Conservation (phyloP, 2,797 vertebrate genomes). For the Pseudochirops corinnae region DNA sequence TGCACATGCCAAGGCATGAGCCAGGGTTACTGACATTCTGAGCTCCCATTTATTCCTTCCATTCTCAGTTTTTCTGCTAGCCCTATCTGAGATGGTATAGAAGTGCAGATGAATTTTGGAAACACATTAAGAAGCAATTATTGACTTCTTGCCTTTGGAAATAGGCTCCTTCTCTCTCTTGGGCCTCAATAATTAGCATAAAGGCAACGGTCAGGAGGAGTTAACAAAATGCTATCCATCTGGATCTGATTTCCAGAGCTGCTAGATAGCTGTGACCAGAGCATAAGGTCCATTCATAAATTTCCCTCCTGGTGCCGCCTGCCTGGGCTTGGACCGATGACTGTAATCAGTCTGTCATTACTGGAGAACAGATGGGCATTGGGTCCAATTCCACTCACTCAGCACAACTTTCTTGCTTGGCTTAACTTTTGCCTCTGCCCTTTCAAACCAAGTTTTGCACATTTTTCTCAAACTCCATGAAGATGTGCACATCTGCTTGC, state of each 20-base stretch:
- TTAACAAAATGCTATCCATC: slow-evolving; percentile 80
- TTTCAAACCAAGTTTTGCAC: slow-evolving; percentile 50
- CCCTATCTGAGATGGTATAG: slow-evolving; percentile 73
- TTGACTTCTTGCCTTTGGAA: slow-evolving; percentile 81
- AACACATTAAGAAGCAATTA: slow-evolving; percentile 87
- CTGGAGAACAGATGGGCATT: slow-evolving; percentile 68
- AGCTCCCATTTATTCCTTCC: slow-evolving; percentile 79
- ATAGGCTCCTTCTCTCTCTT: slow-evolving; percentile 78
- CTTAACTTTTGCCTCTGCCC: slow-evolving; percentile 62
- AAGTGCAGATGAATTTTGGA: slow-evolving; percentile 83
- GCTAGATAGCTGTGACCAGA: slow-evolving; percentile 75
- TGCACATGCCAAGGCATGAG: slow-evolving; percentile 50
- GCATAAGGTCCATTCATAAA: slow-evolving; percentile 65
- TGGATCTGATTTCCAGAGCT: slow-evolving; percentile 80
- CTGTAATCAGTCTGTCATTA: slow-evolving; percentile 39
- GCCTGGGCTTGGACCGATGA: slow-evolving; percentile 39
- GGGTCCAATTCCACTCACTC: slow-evolving; percentile 63
- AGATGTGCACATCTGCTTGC: slow-evolving; percentile 21
- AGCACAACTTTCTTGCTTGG: slow-evolving; percentile 56
- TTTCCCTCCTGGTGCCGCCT: background rate
- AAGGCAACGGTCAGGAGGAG: slow-evolving; percentile 82
- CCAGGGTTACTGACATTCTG: slow-evolving; percentile 77
- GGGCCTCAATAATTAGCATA: slow-evolving; percentile 82
- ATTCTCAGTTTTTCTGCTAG: slow-evolving; percentile 75
- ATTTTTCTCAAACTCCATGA: slow-evolving; percentile 61